Base-by-base conservation (phyloP, 2,888 invertebrate genomes). In the Cylindroiulus punctatus region DNA sequence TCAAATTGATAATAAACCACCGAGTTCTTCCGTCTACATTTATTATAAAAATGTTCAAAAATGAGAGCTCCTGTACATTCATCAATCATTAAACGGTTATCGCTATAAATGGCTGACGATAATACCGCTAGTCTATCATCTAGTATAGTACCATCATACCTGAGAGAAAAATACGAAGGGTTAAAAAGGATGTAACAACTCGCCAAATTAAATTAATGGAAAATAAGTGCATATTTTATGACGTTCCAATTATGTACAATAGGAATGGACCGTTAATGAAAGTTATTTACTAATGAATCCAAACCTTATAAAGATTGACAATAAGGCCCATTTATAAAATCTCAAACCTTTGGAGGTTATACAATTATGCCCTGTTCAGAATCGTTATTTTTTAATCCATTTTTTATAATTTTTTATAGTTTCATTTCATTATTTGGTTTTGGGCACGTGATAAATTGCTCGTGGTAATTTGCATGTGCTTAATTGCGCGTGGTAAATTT, bases 11-110 rank as follows among this genome's bases (percentile, higher is more conserved):
- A 26, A 65, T 65, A 65, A 65, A 65, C 65, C 65, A 65, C 26
- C 1, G 26, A 26, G 57, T 57, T 57, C 22, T 22, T 57, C n/a
- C 57, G 26, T 10, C 0, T 10, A 22, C 17, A 1, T 47, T 65
- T 65, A 65, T 65, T 10, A 22, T 0, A 65, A 65, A 65, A 65
- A 65, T 65, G 65, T 7, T 65, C 65, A 26, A 22, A 19, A 65
- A 65, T 10, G 26, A 65, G 65, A 22, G 12, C 65, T 10, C n/a
- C n/a, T n/a, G n/a, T n/a, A 65, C 22, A 26, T 65, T 65, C 65
- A 65, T 65, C 65, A 65, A 65, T 65, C 65, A 65, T 22, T 26
- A 65, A 65, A 26, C 26, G 65, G 65, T 65, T 65, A 65, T 65
- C 65, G 65, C 65, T 22, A 65, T 65, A 65, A 65, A 65, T 65